phyloP scores from a whole-genome alignment of 1,140 invertebrate species.

The Battus philenor region DNA sequence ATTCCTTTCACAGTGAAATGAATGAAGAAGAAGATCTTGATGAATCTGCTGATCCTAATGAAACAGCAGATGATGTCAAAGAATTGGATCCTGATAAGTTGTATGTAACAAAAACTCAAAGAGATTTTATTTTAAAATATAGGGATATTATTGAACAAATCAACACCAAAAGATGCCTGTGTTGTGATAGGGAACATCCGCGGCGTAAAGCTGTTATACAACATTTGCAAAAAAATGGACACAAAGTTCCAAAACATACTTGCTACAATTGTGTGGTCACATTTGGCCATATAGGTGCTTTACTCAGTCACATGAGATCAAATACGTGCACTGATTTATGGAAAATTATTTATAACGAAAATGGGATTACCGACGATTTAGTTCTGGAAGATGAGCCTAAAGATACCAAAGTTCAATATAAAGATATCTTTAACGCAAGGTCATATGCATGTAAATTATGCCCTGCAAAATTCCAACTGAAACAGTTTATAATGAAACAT shows the following conservation, averaged over 20 bases:
- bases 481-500: conserved; percentile 74
- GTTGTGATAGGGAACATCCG: conserved; percentile 67
- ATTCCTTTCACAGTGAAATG: conserved; percentile 52
- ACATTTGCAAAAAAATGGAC: conserved; percentile 73
- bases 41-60: conserved; percentile 52
- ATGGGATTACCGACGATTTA: conserved; percentile 68
- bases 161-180: conserved; percentile 69
- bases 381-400: conserved; percentile 60
- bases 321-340: conserved; percentile 70
- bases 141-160: conserved; percentile 71
- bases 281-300: conserved; percentile 70
- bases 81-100: conserved; percentile 58
- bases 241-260: conserved; percentile 75
- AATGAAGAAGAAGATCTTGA: conserved; percentile 50
- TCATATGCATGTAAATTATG: conserved; percentile 72
- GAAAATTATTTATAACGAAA: conserved; percentile 73
- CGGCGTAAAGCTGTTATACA: conserved; percentile 72
- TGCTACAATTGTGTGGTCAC: conserved; percentile 78
- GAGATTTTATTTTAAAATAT: conserved; percentile 67
- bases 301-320: conserved; percentile 72
- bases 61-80: conserved; percentile 42
- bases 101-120: conserved; percentile 67
- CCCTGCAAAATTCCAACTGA: conserved; percentile 71
- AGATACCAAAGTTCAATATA: conserved; percentile 61
- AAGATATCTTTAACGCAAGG: conserved; percentile 71